A percentile compares a stretch with the other conserved stretches of the same genome.
Evolutionary conservation across 2,888 invertebrate genomes (phyloP).

Genomic region (Phymatocera aterrima): DNA sequence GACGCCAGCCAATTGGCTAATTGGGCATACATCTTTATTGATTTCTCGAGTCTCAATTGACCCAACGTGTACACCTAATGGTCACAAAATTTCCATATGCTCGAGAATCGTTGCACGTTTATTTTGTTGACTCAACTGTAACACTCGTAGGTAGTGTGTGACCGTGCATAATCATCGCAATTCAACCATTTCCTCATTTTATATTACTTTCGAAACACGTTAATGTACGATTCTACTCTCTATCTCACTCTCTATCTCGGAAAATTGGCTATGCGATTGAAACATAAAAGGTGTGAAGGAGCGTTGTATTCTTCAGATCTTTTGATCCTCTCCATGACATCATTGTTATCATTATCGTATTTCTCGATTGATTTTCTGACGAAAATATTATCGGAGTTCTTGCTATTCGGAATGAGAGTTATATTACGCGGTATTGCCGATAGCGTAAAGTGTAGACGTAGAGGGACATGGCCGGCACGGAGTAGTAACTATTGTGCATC

Average conservation of each 20-base stretch:
- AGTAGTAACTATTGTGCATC: neutral
- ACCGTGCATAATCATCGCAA: slow-evolving; percentile 9
- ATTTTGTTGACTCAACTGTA: neutral
- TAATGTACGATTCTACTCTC: neutral
- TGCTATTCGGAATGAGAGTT: neutral
- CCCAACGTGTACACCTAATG: neutral
- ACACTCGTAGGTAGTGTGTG: neutral
- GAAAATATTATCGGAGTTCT: neutral
- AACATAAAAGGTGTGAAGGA: neutral
- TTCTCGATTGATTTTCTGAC: neutral
- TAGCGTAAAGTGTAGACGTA: neutral
- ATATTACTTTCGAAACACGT: slow-evolving; percentile 15
- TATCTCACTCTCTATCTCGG: neutral
- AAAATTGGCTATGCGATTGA: neutral
- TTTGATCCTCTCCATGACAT: neutral
- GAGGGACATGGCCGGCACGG: neutral
- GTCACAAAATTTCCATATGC: neutral
- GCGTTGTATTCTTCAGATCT: neutral
- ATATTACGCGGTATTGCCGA: neutral
- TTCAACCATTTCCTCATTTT: neutral
- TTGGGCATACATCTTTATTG: no score
- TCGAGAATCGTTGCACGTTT: slow-evolving; percentile 10
- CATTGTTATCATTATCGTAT: neutral
- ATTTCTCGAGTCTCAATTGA: neutral
- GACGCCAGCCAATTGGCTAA: no score